Conservation (phyloP, 2,113 vertebrate species). For the Pontoporia blainvillei region DNA sequence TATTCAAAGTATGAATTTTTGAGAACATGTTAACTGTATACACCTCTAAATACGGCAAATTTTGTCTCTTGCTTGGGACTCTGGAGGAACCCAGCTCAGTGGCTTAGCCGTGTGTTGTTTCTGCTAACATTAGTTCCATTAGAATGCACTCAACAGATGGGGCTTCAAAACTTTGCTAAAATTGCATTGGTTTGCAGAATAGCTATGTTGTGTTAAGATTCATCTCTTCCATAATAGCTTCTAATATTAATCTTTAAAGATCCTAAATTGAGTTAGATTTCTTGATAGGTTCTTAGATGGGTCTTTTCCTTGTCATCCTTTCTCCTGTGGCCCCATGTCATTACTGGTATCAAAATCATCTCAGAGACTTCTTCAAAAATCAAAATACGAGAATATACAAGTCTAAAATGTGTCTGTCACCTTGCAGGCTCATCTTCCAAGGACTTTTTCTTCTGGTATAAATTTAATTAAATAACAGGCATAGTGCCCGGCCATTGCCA, state of each 20-base stretch:
- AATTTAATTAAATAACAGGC: slow-evolving; percentile 30
- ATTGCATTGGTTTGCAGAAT: background rate
- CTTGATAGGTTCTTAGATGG: background rate
- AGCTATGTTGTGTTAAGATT: background rate
- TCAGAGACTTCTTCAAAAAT: slow-evolving; percentile 1
- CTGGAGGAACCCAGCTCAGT: background rate
- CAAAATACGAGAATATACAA: background rate
- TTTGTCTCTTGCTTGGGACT: background rate
- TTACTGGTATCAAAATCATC: slow-evolving; percentile 1
- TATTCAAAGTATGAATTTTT: background rate
- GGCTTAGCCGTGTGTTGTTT: background rate
- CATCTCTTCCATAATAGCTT: background rate
- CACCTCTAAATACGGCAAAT: background rate
- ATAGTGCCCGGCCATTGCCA: background rate
- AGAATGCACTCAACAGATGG: background rate
- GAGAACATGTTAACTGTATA: background rate
- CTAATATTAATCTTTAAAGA: slow-evolving; percentile 36
- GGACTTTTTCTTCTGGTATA: background rate
- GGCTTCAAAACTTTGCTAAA: background rate
- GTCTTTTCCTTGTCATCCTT: background rate
- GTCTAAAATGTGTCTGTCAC: slow-evolving; percentile 7
- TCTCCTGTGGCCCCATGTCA: background rate
- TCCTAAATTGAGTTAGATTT: background rate
- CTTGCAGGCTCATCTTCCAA: background rate
- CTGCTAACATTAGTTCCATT: background rate